Conservation (phyloP, 2,888 invertebrate species). For the Drosophila leonis region DNA sequence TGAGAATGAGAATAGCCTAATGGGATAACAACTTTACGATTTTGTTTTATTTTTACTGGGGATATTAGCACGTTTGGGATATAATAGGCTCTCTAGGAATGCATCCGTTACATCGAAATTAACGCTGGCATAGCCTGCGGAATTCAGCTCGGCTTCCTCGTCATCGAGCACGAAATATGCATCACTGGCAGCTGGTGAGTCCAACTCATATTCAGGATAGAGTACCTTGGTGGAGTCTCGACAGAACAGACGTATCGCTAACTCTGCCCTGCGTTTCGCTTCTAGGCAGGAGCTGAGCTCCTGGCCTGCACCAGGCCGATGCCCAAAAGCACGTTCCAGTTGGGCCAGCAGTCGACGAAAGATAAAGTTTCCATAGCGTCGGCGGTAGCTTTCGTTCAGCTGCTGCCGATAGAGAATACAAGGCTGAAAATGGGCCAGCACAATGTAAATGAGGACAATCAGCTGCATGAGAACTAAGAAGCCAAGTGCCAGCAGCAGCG, state of each 20-base stretch:
- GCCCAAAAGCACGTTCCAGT: constrained; percentile 35
- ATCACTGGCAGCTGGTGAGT: constrained; percentile 30
- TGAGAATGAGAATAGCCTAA: background rate
- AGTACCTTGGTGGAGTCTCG: constrained; percentile 51
- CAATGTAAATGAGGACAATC: constrained; percentile 38
- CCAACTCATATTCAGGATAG: constrained; percentile 39
- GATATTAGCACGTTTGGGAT: constrained; percentile 35
- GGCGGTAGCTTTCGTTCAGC: constrained; percentile 36
- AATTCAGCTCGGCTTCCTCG: constrained; percentile 41
- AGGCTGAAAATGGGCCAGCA: constrained; percentile 30
- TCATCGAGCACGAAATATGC: constrained; percentile 45
- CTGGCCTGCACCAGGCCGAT: constrained; percentile 3
- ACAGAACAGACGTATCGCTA: constrained; percentile 52
- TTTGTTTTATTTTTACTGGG: constrained; percentile 13
- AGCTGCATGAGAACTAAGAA: constrained; percentile 41
- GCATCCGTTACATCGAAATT: constrained; percentile 45
- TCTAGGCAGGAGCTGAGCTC: constrained; percentile 20
- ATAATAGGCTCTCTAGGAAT: constrained; percentile 48
- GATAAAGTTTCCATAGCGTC: constrained; percentile 45
- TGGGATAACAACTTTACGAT: constrained; percentile 4
- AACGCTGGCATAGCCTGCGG: constrained; percentile 39
- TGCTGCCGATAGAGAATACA: constrained; percentile 26
- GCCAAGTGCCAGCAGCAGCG: constrained; percentile 38
- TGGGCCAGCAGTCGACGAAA: constrained; percentile 57
- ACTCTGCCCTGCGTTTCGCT: constrained; percentile 16